Evolutionary conservation across 1,140 invertebrate genomes (phyloP), one percentile per base, ranked within the genome.

Genomic region (Anastatus disparis): DNA sequence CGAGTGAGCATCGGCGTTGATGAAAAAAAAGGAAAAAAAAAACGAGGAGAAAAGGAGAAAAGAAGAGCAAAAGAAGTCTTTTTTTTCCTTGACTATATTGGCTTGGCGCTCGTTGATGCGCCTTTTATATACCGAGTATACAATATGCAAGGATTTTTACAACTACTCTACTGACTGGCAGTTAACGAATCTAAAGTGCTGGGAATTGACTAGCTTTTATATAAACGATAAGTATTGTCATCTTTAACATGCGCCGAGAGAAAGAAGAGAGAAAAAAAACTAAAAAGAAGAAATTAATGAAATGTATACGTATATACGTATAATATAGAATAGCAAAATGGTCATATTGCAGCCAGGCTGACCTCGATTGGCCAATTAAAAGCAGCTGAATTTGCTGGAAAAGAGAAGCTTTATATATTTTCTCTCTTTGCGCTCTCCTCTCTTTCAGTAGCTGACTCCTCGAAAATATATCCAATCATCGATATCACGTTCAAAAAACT

Each of bases 351-450:
- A 10, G 24, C 24, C 27, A 42, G n/a, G 63, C 38, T 55, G 53
- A 58, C 53, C 53, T 27, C 65, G 40, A 67, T 67, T 48, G n/a
- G 29, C 22, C 53, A 67, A 66, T 66, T 56, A 66, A 67, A 58
- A 67, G 35, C 27, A 40, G 53, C 40, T 58, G 64, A 66, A 66
- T 56, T 40, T 26, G 38, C 52, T 22, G 22, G 38, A 29, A 53
- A 61, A 61, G 42, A 3, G 8, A 13, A n/a, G n/a, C n/a, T n/a
- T n/a, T n/a, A n/a, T n/a, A n/a, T n/a, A n/a, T n/a, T n/a, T n/a
- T n/a, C n/a, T n/a, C n/a, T 9, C 46, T 6, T 7, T 50, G 4
- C 0, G 17, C n/a, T n/a, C 46, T 24, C 46, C 17, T 6, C 46
- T 26, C 6, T 12, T 10, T n/a, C n/a, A n/a, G n/a, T n/a, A n/a